Evolutionary conservation across 2,797 vertebrate species (phyloP), one percentile per base, ranked within the genome.

Genomic region (Pseudocheirus occidentalis): DNA sequence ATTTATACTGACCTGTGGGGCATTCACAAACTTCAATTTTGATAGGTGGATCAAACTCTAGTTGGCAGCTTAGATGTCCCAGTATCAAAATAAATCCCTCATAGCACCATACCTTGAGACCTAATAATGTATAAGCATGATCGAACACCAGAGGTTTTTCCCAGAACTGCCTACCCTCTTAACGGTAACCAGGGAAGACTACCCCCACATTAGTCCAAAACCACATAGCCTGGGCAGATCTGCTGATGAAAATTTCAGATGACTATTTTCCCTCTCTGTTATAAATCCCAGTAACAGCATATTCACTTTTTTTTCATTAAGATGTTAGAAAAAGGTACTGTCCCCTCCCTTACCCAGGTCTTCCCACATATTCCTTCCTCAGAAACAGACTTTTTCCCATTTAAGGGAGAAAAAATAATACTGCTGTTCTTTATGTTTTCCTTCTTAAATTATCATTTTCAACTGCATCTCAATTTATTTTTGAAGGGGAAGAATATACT

Each of bases 321-420:
- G 7, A 87, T 27, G 9, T 11, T 87, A 46, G 73, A 87, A 87
- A 87, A 54, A 87, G 21, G 27, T 50, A 40, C 40, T 87, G 40
- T 11, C 73, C 40, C 40, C 40, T 87, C 73, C 13, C 13, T 54
- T 0, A 0, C 1, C n/a, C 24, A 58, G 40, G 55, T 94, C 95
- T 92, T 95, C 53, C 57, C 14, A 31, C 56, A 11, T 91, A 0
- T 0, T 62, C 0, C 0, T 92, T 56, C 93, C 34, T 24, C 0
- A 0, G 50, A 24, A 4, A 4, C 16, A 3, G 31, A 56, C 28
- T 56, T 73, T 62, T 12, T 55, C 21, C 73, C 40, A 46, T 87
- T 87, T 87, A 87, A 46, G 11, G 28, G 14, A 27, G 5, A 90
- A 0, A 0, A 0, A 58, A 58, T 56, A 13, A 46, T 81, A 7